phyloP scores from a whole-genome alignment of 2,888 invertebrate species.

The Linnaemya tessellans region DNA sequence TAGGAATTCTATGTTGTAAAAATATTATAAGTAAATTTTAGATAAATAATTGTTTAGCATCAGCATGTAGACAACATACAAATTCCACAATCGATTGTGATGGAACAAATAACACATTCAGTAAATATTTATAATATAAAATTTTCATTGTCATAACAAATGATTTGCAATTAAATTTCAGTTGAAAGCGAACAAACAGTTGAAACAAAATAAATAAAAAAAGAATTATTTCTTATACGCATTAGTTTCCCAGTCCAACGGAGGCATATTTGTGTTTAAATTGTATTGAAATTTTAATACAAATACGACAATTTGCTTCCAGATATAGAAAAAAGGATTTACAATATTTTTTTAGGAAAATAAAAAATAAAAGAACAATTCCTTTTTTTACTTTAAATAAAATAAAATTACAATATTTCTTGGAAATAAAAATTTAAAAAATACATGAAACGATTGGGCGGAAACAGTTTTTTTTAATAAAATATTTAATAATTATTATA shows the following conservation, averaged over 20 bases:
- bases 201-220: background rate
- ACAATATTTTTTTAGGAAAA: too few species aligned
- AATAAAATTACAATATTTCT: conserved; percentile 29
- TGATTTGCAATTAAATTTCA: conserved; percentile 50
- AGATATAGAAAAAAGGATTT: too few species aligned
- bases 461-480: conserved; percentile 41
- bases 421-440: conserved; percentile 25
- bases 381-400: background rate
- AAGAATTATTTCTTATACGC: conserved; percentile 16
- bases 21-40: background rate
- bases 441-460: conserved; percentile 40
- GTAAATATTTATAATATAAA: conserved; percentile 2
- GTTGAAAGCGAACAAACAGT: conserved; percentile 14
- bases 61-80: too few species aligned
- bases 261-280: too few species aligned
- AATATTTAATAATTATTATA: conserved; percentile 34
- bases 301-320: too few species aligned
- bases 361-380: too few species aligned
- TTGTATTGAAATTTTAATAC: too few species aligned
- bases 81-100: too few species aligned
- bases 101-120: background rate
- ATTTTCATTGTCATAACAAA: conserved; percentile 59
- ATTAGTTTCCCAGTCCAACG: background rate
- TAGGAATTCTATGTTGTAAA: too few species aligned
- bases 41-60: background rate